Base-by-base conservation (phyloP, 1,140 invertebrate species). In the Eciton burchellii region DNA sequence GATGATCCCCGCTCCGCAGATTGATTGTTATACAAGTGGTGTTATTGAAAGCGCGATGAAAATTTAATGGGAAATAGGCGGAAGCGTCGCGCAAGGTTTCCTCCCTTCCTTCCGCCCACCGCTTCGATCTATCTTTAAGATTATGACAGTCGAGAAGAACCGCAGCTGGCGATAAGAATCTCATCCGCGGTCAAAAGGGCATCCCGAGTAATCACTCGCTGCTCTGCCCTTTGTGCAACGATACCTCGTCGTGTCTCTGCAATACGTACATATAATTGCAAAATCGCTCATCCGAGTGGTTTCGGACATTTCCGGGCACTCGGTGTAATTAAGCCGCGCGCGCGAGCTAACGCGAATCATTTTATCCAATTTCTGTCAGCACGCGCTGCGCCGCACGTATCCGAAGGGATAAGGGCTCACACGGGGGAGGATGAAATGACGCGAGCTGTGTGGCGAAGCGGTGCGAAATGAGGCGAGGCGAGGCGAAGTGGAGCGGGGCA, bases 381-480 rank as follows among this genome's bases (percentile, higher is more conserved):
- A 59, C 60, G 24, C 43, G 19, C 5, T 19, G 14, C 24, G 56
- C 26, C n/a, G 66, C 21, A 6, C 52, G 12, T n/a, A 45, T 54
- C 49, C 16, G 21, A 68, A n/a, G 43, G 62, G 81, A 68, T 66
- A 83, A 83, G 72, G 47, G 41, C 41, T 56, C 21, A 26, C 19
- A 26, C 26, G n/a, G n/a, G n/a, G n/a, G n/a, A n/a, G n/a, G n/a
- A 29, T 47, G 81, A 79, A 73, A 66, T 88, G 86, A 84, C 84
- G 82, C 81, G 84, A 85, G 68, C 59, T 65, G 88, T 65, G 88
- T 83, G 81, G 73, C 74, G 77, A 84, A 86, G 85, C 29, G 63
- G 1, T 57, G 63, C 83, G 85, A 87, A 89, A 74, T 84, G 72
- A 81, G 85, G 66, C 35, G 57, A 65, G 45, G 71, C 81, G 82